Base-by-base conservation (phyloP, 2,797 vertebrate species). In the Enteromius afrohamiltoni region DNA sequence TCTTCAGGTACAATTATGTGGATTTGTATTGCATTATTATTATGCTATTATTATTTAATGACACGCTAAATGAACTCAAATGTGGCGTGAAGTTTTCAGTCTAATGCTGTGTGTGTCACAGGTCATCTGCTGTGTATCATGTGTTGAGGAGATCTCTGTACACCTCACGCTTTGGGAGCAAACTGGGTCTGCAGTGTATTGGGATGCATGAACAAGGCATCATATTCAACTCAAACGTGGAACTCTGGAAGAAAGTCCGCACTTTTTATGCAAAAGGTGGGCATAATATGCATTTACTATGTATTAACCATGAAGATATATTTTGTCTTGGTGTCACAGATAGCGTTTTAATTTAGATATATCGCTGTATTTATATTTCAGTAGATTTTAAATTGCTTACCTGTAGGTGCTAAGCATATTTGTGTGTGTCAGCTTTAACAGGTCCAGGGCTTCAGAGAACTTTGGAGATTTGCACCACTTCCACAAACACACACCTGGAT, bases 201-300 rank as follows among this genome's bases (percentile, higher is more conserved):
- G 97, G 97, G 82, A 99, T 99, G 98, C 91, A 98, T 0, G 97
- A 97, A 89, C 96, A 95, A 0, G 97, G 97, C 16, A 94, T 99
- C 88, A 98, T 99, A 84, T 99, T 99, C 60, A 99, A 99, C 88
- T 98, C 95, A 83, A 96, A 99, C 21, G 86, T 96, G 0, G 85
- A 89, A 0, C 91, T 96, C 64, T 99, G 97, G 98, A 98, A 93
- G 88, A 95, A 91, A 85, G 93, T 95, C 0, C 95, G 97, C 0
- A 90, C 93, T 26, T 98, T 95, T 89, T 99, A 98, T 88, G 93
- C 91, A 78, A 98, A 95, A 97, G 97, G 98, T 99, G 95, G 90
- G 17, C 1, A 69, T 26, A 47, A 83, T 23, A 67, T 6, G 2
- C 75, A 45, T 14, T 69, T 29, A 31, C 0, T 1, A 26, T 29